Evolutionary conservation across 2,113 vertebrate species (phyloP).

Genomic region (Edolisoma coerulescens): DNA sequence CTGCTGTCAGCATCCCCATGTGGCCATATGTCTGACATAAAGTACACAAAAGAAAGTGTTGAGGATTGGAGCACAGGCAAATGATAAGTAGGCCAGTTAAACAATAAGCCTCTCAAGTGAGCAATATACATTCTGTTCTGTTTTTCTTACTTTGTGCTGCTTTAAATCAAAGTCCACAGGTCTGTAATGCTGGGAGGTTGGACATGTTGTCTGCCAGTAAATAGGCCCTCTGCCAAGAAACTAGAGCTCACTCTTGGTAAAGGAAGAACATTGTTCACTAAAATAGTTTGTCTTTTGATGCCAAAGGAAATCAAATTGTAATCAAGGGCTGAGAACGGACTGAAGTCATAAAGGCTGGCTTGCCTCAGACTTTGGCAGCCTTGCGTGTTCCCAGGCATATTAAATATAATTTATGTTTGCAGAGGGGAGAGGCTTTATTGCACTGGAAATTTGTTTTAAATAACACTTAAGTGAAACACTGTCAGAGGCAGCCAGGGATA

Average conservation of each 20-base stretch:
- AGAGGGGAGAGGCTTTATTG: slow-evolving; percentile 67
- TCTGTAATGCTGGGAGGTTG: slow-evolving; percentile 54
- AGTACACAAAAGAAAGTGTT: slow-evolving; percentile 44
- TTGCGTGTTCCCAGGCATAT: slow-evolving; percentile 77
- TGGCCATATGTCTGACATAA: slow-evolving; percentile 54
- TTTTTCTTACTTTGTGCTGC: slow-evolving; percentile 43
- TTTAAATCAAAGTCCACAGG: slow-evolving; percentile 44
- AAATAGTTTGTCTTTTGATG: slow-evolving; percentile 89
- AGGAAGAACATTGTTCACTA: slow-evolving; percentile 92
- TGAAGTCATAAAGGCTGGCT: slow-evolving; percentile 83
- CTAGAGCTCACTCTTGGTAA: slow-evolving; percentile 70
- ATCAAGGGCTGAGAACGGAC: slow-evolving; percentile 80
- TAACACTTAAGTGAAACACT: slow-evolving; percentile 50
- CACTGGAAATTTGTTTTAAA: slow-evolving; percentile 72
- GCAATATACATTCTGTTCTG: slow-evolving; percentile 39
- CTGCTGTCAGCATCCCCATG: slow-evolving; percentile 33
- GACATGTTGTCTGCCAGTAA: slow-evolving; percentile 62
- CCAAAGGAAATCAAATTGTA: slow-evolving; percentile 88
- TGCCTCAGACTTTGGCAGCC: slow-evolving; percentile 77
- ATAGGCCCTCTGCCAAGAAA: slow-evolving; percentile 67
- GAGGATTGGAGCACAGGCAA: slow-evolving; percentile 27
- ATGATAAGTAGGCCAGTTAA: slow-evolving; percentile 1
- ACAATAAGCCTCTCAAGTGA: slow-evolving; percentile 34
- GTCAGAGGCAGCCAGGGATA: background rate
- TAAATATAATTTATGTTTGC: slow-evolving; percentile 76